Percentiles rank a stretch among this genome's conserved stretches.
Evolutionary conservation across 2,797 vertebrate species (phyloP).

Genomic region (Falco rusticolus): DNA sequence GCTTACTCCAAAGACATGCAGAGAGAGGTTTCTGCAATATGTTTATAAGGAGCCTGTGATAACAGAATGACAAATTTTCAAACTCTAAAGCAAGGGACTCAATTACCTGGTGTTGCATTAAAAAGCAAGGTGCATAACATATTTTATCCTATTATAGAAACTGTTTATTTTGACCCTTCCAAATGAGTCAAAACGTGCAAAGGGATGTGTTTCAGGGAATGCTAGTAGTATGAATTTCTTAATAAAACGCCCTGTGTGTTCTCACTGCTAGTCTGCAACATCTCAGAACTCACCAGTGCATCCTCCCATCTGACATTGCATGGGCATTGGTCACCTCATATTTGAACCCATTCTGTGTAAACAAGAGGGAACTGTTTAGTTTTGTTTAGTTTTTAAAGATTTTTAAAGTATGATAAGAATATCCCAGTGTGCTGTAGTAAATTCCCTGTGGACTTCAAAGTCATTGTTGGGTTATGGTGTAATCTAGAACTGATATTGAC

Average conservation of each 20-base stretch:
- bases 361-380: not conserved
- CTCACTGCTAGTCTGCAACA: not conserved
- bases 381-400: conserved; percentile 41
- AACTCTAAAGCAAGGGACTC: not conserved
- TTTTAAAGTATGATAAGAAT: conserved; percentile 1
- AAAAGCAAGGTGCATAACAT: not conserved
- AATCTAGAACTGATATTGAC: not conserved
- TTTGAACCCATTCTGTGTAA: not conserved
- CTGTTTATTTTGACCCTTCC: not conserved
- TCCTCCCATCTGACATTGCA: not conserved
- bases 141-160: not conserved
- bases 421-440: not conserved
- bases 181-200: not conserved
- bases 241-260: not conserved
- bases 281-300: not conserved
- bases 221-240: not conserved
- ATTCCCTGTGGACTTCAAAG: not conserved
- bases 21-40: not conserved
- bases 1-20: not conserved
- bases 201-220: not conserved
- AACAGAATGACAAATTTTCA: not conserved
- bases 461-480: not conserved
- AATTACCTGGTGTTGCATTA: not conserved
- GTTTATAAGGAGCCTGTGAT: not conserved
- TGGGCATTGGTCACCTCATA: not conserved